These are phyloP conservation scores for Poeciliopsis paucimaculata DNA, from an alignment of 2,797 vertebrate genomes.

Conservation along the genomic window DNA sequence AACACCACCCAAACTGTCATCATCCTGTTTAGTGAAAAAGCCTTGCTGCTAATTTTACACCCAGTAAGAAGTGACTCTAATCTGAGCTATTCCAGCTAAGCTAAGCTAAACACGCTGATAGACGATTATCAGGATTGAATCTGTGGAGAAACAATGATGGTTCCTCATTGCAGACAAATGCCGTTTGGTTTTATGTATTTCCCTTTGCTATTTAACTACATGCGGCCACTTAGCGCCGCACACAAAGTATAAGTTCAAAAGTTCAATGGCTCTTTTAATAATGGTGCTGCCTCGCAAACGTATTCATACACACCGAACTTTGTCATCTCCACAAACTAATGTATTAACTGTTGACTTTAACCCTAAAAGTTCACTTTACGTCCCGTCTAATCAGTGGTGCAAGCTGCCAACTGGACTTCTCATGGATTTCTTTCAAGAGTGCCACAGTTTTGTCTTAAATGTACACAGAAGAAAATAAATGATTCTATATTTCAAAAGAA, in stretches of 20 bases:
- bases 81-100: neutral
- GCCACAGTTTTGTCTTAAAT: neutral
- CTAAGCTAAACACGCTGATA: neutral
- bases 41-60: conserved; percentile 11
- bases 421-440: neutral
- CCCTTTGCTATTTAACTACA: neutral
- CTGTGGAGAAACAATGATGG: neutral
- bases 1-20: conserved; percentile 43
- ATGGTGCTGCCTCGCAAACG: neutral
- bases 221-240: neutral
- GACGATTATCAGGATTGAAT: neutral
- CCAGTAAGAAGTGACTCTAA: neutral
- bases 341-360: too few relatives aligned
- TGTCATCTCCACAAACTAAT: neutral
- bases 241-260: neutral
- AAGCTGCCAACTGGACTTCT: too few relatives aligned
- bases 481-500: too few relatives aligned
- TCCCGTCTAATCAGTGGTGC: too few relatives aligned
- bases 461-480: neutral
- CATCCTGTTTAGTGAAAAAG: conserved; percentile 17
- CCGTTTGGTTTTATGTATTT: neutral
- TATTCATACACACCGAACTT: neutral
- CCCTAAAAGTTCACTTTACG: too few relatives aligned
- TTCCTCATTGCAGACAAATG: neutral
- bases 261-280: neutral